These are phyloP conservation scores for Calidris pugnax DNA, from an alignment of 2,113 vertebrate species.

Conservation along the genomic window DNA sequence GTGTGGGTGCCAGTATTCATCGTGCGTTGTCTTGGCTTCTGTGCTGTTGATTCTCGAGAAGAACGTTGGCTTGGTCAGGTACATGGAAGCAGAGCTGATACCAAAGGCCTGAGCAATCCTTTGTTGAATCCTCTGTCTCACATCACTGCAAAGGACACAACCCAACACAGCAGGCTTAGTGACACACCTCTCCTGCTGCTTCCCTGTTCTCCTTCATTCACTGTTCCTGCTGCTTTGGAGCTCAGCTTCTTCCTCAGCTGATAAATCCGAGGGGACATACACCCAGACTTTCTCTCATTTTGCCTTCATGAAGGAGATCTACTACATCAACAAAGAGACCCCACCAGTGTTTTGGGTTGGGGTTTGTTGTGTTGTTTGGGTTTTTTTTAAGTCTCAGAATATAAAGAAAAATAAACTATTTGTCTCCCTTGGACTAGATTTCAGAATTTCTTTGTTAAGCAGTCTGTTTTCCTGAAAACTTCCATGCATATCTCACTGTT, in stretches of 20 bases:
- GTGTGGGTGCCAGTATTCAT: slow-evolving; percentile 97
- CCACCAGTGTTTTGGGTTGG: not conserved
- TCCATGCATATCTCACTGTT: not conserved
- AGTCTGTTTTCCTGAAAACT: not conserved
- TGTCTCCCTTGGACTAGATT: not conserved
- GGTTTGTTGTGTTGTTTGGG: not conserved
- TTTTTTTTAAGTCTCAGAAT: not conserved
- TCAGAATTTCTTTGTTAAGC: not conserved
- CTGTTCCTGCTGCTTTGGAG: not conserved
- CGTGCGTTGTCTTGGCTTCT: slow-evolving; percentile 85
- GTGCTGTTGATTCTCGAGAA: slow-evolving; percentile 96
- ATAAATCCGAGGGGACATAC: fast-evolving
- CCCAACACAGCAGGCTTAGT: not conserved
- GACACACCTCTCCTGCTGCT: not conserved
- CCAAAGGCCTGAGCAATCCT: slow-evolving; percentile 84
- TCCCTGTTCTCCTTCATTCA: not conserved
- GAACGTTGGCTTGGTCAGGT: slow-evolving; percentile 96
- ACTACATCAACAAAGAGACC: not conserved
- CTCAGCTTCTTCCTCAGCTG: not conserved
- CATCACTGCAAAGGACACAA: slow-evolving; percentile 70
- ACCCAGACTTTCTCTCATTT: not conserved
- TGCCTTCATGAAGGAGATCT: not conserved
- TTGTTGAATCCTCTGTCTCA: slow-evolving; percentile 85
- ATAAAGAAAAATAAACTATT: not conserved
- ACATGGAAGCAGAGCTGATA: slow-evolving; percentile 78